Percentiles rank a stretch among this genome's conserved stretches.
Conservation (phyloP, 2,888 invertebrate species). For the Dryadula phaetusa region DNA sequence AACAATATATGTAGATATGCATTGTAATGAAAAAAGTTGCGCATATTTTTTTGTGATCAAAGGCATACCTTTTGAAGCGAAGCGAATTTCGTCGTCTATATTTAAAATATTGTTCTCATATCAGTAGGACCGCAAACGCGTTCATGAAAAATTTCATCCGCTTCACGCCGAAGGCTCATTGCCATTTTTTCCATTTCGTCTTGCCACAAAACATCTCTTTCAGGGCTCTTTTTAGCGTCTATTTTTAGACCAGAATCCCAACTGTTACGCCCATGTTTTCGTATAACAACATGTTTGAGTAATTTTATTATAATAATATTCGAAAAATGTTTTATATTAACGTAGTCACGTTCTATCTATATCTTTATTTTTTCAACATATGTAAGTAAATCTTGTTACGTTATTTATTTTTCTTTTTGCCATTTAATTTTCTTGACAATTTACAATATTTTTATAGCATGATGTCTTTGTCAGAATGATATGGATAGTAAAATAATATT, state of each 20-base stretch:
- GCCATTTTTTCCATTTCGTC: constrained; percentile 39
- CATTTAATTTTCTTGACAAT: no score
- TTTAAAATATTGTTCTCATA: constrained; percentile 31
- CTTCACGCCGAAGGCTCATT: constrained; percentile 23
- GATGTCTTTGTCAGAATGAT: no score
- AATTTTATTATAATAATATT: not conserved
- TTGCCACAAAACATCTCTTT: constrained; percentile 33
- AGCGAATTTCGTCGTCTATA: constrained; percentile 11
- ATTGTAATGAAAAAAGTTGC: constrained; percentile 6
- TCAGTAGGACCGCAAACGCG: constrained; percentile 13
- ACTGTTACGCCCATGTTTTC: constrained; percentile 12
- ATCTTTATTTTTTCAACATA: no score
- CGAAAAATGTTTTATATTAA: not conserved
- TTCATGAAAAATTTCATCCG: constrained; percentile 31
- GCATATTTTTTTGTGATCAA: constrained; percentile 10
- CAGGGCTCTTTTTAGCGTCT: constrained; percentile 28
- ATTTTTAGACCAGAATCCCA: constrained; percentile 31
- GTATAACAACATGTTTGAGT: constrained; percentile 5
- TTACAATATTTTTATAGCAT: no score
- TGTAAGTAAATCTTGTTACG: no score
- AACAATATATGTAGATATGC: not conserved
- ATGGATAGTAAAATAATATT: no score
- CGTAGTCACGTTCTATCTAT: no score
- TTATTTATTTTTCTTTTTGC: no score
- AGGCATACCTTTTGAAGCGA: constrained; percentile 7